Base-by-base conservation (phyloP, 2,888 invertebrate species). In the Acleris laterana region DNA sequence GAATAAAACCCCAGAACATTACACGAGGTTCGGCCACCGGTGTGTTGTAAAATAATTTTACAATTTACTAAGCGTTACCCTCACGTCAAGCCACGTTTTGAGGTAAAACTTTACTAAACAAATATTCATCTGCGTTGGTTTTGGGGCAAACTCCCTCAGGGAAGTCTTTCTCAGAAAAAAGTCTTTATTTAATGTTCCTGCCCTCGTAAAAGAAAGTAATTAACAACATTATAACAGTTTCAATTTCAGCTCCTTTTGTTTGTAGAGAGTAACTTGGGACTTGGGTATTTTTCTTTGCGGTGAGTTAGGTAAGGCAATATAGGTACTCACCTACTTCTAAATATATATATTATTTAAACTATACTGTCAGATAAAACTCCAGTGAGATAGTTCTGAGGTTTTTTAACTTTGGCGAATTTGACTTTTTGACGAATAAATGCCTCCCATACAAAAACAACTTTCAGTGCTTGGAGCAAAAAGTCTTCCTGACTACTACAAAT, bases 141-240 rank as follows among this genome's bases (percentile, higher is more conserved):
- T 44, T 44, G 50, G 25, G 46, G 57, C 28, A n/a, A 51, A 28
- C 42, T 60, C 61, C 61, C 60, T 5, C 50, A 5, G 65, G 61
- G 32, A 51, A 61, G 56, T 42, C 49, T 53, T 17, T 42, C 48
- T 52, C 28, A 5, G 49, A 20, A 59, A 53, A 55, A 64, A 64
- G 53, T 28, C n/a, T 49, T 49, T 64, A 59, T 49, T 60, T 55
- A 63, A 57, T 51, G 57, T 63, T 56, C 50, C 42, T 19, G 17
- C 28, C 65, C 22, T 56, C 50, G 56, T 19, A 55, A 59, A 64
- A 61, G 53, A 65, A 61, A 56, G 56, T 65, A 56, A 65, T 61
- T 65, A 65, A 56, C 55, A 55, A 65, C 60, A 50, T 65, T 65
- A 44, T 50, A 56, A 50, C 49, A 22, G 56, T 56, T 65, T 64